Evolutionary conservation across 2,113 vertebrate genomes (phyloP), one percentile per base, ranked within the genome.

Genomic region (Protomyctophum bolini): DNA sequence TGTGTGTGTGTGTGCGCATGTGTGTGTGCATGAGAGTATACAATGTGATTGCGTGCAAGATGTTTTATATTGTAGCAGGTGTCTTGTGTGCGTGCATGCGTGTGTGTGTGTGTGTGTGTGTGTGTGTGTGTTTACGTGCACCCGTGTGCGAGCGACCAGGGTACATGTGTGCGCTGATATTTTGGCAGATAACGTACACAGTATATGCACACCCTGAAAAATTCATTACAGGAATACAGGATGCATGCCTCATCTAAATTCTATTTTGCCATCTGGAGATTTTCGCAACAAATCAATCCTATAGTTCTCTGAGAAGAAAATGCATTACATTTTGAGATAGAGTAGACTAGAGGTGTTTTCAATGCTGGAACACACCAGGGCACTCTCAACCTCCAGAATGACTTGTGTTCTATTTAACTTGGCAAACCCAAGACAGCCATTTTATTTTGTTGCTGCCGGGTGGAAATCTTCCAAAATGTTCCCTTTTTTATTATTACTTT

Each of bases 251-350:
- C 62, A 52, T 77, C 68, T 82, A 33, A 75, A 84, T 73, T 79
- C 66, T 63, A 69, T 78, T 83, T 76, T 33, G 70, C 71, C 72
- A 76, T 77, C 78, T 82, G 72, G 63, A 76, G 73, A 78, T 63
- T 55, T 79, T 71, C 63, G 65, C 56, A 71, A 72, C 49, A 76
- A 81, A 78, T 78, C 68, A 33, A 55, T 81, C 65, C 52, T 50
- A 49, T 50, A 49, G 76, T 82, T 6, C 4, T 70, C 68, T 8
- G 29, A 14, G 33, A 73, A 47, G 9, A 75, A 70, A 63, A 56
- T 10, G 57, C 1, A 10, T 66, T 70, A 2, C 28, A 33, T 68
- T 12, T n/a, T 70, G 48, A 41, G 66, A 70, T 63, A 58, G 74
- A 70, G 68, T 0, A 0, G 12, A 41, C 33, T 41, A 6, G 33